Conservation (phyloP, 2,888 invertebrate species). For the Trachelus tabidus region DNA sequence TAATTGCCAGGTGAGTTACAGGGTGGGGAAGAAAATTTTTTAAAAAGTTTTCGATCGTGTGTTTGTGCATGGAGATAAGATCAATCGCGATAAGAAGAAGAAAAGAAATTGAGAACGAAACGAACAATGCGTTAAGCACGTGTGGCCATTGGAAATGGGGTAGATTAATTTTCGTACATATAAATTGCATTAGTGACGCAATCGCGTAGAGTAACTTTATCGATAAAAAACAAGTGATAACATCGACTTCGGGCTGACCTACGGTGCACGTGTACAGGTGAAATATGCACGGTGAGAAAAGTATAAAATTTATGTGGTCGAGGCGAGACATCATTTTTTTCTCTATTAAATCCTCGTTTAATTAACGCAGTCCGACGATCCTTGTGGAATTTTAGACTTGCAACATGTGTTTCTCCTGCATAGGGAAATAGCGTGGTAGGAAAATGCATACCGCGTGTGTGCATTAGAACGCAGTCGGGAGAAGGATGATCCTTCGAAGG, state of each 20-base stretch:
- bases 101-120: background rate
- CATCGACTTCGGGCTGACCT: background rate
- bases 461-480: background rate
- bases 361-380: background rate
- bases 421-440: background rate
- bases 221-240: background rate
- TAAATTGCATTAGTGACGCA: background rate
- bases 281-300: background rate
- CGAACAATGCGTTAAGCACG: background rate
- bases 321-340: background rate
- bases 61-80: background rate
- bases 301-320: background rate
- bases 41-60: background rate
- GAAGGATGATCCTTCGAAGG: background rate
- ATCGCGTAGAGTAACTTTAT: background rate
- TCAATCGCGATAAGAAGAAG: background rate
- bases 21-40: background rate
- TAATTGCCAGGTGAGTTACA: background rate
- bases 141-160: background rate
- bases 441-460: background rate
- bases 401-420: background rate
- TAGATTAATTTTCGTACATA: background rate
- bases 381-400: background rate
- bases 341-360: background rate
- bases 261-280: background rate